Percentiles rank a stretch among this genome's conserved stretches.
These are phyloP conservation scores for Oreonectes daqikongensis DNA, from an alignment of 2,797 vertebrate genomes.

Conservation along the genomic window DNA sequence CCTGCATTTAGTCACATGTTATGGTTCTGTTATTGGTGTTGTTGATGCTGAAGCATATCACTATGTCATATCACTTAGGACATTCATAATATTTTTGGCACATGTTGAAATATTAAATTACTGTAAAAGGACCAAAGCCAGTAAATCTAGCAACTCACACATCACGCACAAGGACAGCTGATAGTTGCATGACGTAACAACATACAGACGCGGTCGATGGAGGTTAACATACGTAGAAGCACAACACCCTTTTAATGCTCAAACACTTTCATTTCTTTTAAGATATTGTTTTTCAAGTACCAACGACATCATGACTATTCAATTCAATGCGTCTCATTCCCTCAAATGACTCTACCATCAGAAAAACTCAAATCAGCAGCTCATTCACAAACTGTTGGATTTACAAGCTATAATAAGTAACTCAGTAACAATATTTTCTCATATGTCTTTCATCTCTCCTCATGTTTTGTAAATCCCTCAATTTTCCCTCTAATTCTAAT, in stretches of 20 bases:
- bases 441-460: background rate
- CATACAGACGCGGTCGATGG: background rate
- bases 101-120: background rate
- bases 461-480: background rate
- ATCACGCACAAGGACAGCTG: background rate
- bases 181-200: background rate
- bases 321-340: background rate
- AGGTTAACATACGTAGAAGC: background rate
- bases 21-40: background rate
- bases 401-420: background rate
- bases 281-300: background rate
- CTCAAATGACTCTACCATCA: background rate
- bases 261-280: background rate
- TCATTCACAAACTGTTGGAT: background rate
- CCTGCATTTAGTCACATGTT: background rate
- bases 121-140: no score
- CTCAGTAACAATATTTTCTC: background rate
- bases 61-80: background rate
- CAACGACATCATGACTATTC: slow-evolving; percentile 9
- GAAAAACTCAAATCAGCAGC: background rate
- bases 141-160: background rate
- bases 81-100: background rate
- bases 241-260: background rate
- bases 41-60: background rate
- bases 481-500: slow-evolving; percentile 1